phyloP scores from a whole-genome alignment of 2,113 vertebrate species.

The Apodemus speciosus region DNA sequence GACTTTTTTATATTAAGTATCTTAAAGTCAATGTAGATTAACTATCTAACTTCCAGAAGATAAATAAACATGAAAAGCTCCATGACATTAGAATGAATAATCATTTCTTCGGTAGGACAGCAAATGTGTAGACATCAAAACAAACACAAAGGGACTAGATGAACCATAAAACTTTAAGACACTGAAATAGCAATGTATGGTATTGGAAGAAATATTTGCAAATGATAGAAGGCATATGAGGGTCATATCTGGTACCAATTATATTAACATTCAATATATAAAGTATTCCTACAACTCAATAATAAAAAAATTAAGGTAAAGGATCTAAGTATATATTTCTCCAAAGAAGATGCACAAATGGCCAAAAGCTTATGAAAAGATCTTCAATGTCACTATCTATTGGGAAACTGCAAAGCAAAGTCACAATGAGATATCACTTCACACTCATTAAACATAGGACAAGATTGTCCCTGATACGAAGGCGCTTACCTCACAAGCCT shows the following conservation, averaged over 20 bases:
- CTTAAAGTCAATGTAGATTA: not conserved
- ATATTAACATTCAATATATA: not conserved
- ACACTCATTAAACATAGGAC: not conserved
- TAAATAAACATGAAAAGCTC: not conserved
- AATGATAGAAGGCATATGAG: not conserved
- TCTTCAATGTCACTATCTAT: not conserved
- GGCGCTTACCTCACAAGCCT: not conserved
- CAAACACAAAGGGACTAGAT: not conserved
- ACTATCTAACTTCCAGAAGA: not conserved
- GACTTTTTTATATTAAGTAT: not conserved
- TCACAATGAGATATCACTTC: not conserved
- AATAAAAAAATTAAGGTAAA: not conserved
- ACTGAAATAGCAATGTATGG: not conserved
- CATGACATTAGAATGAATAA: not conserved
- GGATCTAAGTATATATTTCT: not conserved
- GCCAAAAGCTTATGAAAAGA: not conserved
- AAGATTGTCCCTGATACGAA: not conserved
- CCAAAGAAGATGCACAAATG: not conserved
- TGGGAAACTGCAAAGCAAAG: not conserved
- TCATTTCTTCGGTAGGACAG: not conserved
- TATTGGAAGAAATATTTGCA: not conserved
- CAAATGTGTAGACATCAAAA: not conserved
- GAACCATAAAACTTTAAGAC: not conserved
- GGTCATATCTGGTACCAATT: not conserved
- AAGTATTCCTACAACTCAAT: not conserved